phyloP scores from a whole-genome alignment of 1,140 invertebrate genomes.

The Aporrectodea caliginosa region DNA sequence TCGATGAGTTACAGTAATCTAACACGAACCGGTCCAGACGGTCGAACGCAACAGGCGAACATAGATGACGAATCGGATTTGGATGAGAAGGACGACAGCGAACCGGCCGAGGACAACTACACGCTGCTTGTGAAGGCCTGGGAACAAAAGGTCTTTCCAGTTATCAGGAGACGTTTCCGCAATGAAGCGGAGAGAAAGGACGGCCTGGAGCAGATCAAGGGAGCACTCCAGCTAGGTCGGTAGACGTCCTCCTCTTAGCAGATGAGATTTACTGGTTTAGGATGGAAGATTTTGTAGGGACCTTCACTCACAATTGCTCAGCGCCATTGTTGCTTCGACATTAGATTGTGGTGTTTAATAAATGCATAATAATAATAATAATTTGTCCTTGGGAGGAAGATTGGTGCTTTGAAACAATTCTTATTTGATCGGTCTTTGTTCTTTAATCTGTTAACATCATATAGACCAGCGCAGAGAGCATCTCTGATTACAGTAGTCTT shows the following conservation, averaged over 20 bases:
- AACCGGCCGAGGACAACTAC: slow-evolving; percentile 51
- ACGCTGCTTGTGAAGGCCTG: slow-evolving; percentile 55
- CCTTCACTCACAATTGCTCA: no score
- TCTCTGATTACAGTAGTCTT: no score
- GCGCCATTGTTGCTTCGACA: no score
- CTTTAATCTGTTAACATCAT: no score
- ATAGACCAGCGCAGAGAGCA: no score
- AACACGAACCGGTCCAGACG: slow-evolving; percentile 44
- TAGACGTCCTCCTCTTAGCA: neutral
- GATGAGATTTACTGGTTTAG: neutral
- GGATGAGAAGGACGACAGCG: slow-evolving; percentile 44
- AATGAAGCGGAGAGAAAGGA: slow-evolving; percentile 57
- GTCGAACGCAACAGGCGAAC: slow-evolving; percentile 34
- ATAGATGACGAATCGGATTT: slow-evolving; percentile 49
- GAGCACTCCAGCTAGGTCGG: slow-evolving; percentile 53
- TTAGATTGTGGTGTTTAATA: no score
- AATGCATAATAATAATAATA: no score
- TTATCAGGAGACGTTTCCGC: slow-evolving; percentile 54
- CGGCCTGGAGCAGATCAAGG: slow-evolving; percentile 56
- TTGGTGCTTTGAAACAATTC: no score
- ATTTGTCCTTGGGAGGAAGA: no score
- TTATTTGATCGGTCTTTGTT: no score
- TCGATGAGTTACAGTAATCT: slow-evolving; percentile 48
- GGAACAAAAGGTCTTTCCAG: slow-evolving; percentile 57
- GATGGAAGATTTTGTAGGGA: no score